Conservation (phyloP, 2,797 vertebrate species). For the Gymnocypris eckloni region DNA sequence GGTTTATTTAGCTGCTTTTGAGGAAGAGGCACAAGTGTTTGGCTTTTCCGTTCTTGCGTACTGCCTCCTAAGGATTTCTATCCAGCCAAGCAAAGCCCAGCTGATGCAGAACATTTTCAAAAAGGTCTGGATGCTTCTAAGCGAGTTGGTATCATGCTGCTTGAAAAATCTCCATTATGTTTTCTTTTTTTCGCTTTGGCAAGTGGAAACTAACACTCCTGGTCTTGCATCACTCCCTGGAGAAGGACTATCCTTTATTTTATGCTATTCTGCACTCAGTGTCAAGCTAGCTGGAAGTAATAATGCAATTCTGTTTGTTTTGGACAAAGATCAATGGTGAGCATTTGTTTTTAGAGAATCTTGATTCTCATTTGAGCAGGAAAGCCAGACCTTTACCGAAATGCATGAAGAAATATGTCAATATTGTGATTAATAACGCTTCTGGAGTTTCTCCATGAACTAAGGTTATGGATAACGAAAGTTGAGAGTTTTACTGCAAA, state of each 20-base stretch:
- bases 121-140: constrained; percentile 29
- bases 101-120: constrained; percentile 26
- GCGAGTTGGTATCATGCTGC: constrained; percentile 36
- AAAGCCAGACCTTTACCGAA: constrained; percentile 53
- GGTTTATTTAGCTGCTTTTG: constrained; percentile 51
- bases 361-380: constrained; percentile 57
- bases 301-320: constrained; percentile 43
- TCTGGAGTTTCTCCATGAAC: constrained; percentile 51
- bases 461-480: constrained; percentile 57
- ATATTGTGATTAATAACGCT: constrained; percentile 66
- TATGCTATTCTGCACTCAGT: constrained; percentile 19
- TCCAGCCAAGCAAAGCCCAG: constrained; percentile 20
- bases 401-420: constrained; percentile 64
- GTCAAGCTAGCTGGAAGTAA: constrained; percentile 54
- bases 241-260: constrained; percentile 25
- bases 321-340: constrained; percentile 52
- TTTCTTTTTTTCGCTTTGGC: constrained; percentile 39
- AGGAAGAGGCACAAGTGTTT: constrained; percentile 43
- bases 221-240: constrained; percentile 32
- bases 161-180: constrained; percentile 37
- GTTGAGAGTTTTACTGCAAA: constrained; percentile 43
- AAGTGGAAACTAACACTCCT: constrained; percentile 48
- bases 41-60: constrained; percentile 33
- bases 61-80: neutral
- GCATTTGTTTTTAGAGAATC: constrained; percentile 63